Conservation (phyloP, 2,888 invertebrate genomes). For the Ptychoptera albimana region DNA sequence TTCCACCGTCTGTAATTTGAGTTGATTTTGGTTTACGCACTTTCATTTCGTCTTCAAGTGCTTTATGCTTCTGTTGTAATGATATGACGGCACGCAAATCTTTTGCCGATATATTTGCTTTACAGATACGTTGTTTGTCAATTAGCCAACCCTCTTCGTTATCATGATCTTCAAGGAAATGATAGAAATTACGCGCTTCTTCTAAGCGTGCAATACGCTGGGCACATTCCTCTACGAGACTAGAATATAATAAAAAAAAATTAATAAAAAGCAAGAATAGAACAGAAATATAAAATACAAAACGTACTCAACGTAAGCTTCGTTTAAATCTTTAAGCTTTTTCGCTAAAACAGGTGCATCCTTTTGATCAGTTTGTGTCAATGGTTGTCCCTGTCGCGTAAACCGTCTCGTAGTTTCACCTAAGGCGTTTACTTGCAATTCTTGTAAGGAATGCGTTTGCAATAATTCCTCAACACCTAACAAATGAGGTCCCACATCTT, state of each 20-base stretch:
- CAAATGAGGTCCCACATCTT: conserved; percentile 85
- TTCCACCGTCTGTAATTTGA: conserved; percentile 54
- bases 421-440: conserved; percentile 76
- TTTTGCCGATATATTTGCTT: conserved; percentile 83
- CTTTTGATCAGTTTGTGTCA: conserved; percentile 37
- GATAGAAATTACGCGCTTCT: conserved; percentile 84
- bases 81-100: conserved; percentile 82
- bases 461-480: conserved; percentile 87
- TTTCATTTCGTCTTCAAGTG: conserved; percentile 75
- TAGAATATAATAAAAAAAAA: conserved; percentile 4
- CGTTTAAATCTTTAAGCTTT: conserved; percentile 58
- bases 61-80: conserved; percentile 85
- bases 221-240: conserved; percentile 22
- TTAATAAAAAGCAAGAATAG: neutral
- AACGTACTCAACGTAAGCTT: conserved; percentile 53
- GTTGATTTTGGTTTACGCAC: conserved; percentile 46
- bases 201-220: conserved; percentile 71
- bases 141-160: conserved; percentile 96
- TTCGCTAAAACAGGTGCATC: conserved; percentile 45
- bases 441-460: conserved; percentile 85
- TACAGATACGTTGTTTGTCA: conserved; percentile 86
- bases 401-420: conserved; percentile 72
- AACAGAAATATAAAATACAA: conserved; percentile 4
- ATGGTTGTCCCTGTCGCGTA: conserved; percentile 46
- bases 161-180: conserved; percentile 92